Evolutionary conservation across 2,888 invertebrate genomes (phyloP).

Genomic region (Cheilosia vulpina): DNA sequence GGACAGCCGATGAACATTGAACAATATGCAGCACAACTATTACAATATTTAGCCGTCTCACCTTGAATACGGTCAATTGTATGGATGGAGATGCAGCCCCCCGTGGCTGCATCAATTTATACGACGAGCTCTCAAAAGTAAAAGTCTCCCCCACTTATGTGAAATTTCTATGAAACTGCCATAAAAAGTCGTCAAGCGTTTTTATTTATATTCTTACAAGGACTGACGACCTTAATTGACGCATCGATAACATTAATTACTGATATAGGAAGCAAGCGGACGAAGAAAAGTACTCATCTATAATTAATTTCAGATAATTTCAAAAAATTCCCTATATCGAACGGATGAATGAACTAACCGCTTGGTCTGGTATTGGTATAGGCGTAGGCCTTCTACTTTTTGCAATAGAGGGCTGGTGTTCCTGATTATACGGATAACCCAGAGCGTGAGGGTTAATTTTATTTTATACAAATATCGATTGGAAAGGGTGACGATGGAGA

Average conservation of each 20-base stretch:
- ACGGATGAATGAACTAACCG: conserved; percentile 37
- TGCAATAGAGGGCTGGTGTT: conserved; percentile 13
- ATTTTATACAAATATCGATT: conserved; percentile 38
- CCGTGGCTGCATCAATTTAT: not conserved
- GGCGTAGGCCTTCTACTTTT: not conserved
- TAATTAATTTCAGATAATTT: conserved; percentile 65
- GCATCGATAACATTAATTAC: conserved; percentile 50
- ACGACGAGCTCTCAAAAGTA: not conserved
- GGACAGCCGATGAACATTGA: not conserved
- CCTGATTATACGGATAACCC: conserved; percentile 34
- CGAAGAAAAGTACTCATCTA: conserved; percentile 48
- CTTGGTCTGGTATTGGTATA: not conserved
- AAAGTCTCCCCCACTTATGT: not conserved
- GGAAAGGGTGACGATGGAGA: not conserved
- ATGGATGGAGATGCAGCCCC: not conserved
- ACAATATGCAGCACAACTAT: not conserved
- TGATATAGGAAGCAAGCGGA: not conserved
- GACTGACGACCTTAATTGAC: conserved; percentile 56
- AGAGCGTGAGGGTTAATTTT: conserved; percentile 41
- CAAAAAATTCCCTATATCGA: conserved; percentile 39
- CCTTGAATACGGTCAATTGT: conserved; percentile 46
- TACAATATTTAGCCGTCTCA: conserved; percentile 19
- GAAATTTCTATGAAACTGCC: not conserved
- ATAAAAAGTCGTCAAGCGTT: conserved; percentile 17
- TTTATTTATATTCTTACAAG: conserved; percentile 25